These are phyloP conservation scores for Caranx ignobilis DNA, from an alignment of 2,113 vertebrate species.

Conservation along the genomic window DNA sequence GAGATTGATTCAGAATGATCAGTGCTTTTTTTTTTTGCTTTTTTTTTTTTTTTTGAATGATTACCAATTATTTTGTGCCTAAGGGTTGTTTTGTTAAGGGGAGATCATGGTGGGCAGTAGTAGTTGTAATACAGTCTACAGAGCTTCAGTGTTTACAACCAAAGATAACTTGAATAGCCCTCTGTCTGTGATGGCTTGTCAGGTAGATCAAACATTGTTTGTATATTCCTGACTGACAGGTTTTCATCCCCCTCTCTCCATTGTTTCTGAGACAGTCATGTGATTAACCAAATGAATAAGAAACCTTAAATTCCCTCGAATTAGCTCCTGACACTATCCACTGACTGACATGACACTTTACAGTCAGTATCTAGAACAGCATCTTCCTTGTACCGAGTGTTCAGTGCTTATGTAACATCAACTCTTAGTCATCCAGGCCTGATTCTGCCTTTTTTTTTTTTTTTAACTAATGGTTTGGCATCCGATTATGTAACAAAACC, in stretches of 20 bases:
- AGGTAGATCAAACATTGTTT: neutral
- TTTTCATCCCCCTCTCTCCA: neutral
- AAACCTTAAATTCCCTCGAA: neutral
- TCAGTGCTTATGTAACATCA: slow-evolving; percentile 73
- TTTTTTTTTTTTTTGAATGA: neutral
- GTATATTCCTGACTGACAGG: neutral
- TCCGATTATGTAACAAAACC: slow-evolving; percentile 71
- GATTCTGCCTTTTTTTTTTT: slow-evolving; percentile 37
- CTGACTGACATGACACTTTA: neutral
- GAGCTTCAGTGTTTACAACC: neutral
- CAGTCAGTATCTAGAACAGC: slow-evolving; percentile 9
- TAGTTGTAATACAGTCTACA: no score
- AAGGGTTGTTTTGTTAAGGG: neutral
- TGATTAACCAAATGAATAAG: slow-evolving; percentile 16
- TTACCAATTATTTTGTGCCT: neutral
- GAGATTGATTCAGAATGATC: neutral
- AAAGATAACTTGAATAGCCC: neutral
- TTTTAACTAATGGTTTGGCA: slow-evolving; percentile 46
- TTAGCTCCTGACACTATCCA: slow-evolving; percentile 1
- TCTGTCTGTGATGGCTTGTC: slow-evolving; percentile 12
- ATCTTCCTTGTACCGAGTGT: slow-evolving; percentile 31
- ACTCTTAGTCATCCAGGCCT: slow-evolving; percentile 68
- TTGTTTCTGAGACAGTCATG: neutral
- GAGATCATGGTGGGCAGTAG: neutral
- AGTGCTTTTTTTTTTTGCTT: neutral